These are phyloP conservation scores for Perccottus glenii DNA, from an alignment of 2,113 vertebrate species.

Conservation along the genomic window DNA sequence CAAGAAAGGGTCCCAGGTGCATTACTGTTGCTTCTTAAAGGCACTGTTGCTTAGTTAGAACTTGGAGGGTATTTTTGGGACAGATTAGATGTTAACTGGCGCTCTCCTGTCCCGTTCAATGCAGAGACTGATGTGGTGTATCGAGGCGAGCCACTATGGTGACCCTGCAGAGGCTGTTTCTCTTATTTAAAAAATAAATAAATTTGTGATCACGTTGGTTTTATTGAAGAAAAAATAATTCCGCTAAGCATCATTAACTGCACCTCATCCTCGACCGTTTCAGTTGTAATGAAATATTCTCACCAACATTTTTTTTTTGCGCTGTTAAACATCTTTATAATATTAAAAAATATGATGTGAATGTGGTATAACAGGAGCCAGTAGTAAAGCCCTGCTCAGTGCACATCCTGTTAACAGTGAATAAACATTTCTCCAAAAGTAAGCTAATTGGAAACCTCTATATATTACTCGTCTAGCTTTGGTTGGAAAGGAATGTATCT, in stretches of 20 bases:
- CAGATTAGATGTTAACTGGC: neutral
- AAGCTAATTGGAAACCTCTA: neutral
- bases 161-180: too few species aligned
- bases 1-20: slow-evolving; percentile 33
- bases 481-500: too few species aligned
- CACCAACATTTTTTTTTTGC: neutral
- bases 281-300: neutral
- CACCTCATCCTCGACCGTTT: neutral
- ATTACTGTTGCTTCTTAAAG: slow-evolving; percentile 20
- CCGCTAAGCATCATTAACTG: too few species aligned
- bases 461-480: neutral
- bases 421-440: slow-evolving; percentile 20
- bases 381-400: slow-evolving; percentile 35
- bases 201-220: too few species aligned
- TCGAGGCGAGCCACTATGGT: too few species aligned
- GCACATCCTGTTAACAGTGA: slow-evolving; percentile 19
- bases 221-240: too few species aligned
- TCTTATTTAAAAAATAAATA: too few species aligned
- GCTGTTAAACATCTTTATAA: slow-evolving; percentile 6
- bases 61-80: neutral
- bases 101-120: too few species aligned
- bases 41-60: neutral
- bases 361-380: slow-evolving; percentile 32
- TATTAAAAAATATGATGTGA: slow-evolving; percentile 25
- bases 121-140: too few species aligned